phyloP scores from a whole-genome alignment of 2,888 invertebrate genomes.

The Xiphydria camelus region DNA sequence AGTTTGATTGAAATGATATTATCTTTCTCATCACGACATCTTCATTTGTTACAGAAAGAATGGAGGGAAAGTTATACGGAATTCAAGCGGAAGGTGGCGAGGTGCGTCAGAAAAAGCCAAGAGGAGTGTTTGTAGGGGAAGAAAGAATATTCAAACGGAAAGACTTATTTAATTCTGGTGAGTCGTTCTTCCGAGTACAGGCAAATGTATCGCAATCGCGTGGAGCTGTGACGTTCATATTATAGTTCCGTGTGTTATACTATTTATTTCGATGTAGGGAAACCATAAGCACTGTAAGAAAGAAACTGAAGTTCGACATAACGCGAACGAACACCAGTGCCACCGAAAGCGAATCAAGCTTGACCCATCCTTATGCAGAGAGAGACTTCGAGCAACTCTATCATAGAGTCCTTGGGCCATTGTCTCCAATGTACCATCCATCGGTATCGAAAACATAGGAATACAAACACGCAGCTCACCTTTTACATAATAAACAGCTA shows the following conservation, averaged over 20 bases:
- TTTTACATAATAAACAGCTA: slow-evolving; percentile 51
- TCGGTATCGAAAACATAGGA: slow-evolving; percentile 30
- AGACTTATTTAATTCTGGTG: slow-evolving; percentile 58
- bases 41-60: slow-evolving; percentile 83
- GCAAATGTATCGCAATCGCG: too few relatives aligned
- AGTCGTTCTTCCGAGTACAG: too few relatives aligned
- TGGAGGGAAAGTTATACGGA: slow-evolving; percentile 97
- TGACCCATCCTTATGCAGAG: slow-evolving; percentile 46
- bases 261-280: slow-evolving; percentile 37
- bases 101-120: slow-evolving; percentile 98
- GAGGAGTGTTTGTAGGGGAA: slow-evolving; percentile 90
- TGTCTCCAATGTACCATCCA: slow-evolving; percentile 26
- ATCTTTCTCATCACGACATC: slow-evolving; percentile 1
- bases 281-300: slow-evolving; percentile 54
- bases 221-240: too few relatives aligned
- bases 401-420: slow-evolving; percentile 20
- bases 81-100: slow-evolving; percentile 97
- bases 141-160: slow-evolving; percentile 59
- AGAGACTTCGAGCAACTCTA: slow-evolving; percentile 20
- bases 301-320: slow-evolving; percentile 51
- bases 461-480: slow-evolving; percentile 48
- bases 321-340: slow-evolving; percentile 52
- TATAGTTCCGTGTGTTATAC: too few relatives aligned
- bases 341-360: slow-evolving; percentile 48
- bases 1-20: not conserved